A percentile compares a stretch with the other conserved stretches of the same genome.
These are phyloP conservation scores for Caerostris extrusa DNA, from an alignment of 1,140 invertebrate genomes.

Conservation along the genomic window DNA sequence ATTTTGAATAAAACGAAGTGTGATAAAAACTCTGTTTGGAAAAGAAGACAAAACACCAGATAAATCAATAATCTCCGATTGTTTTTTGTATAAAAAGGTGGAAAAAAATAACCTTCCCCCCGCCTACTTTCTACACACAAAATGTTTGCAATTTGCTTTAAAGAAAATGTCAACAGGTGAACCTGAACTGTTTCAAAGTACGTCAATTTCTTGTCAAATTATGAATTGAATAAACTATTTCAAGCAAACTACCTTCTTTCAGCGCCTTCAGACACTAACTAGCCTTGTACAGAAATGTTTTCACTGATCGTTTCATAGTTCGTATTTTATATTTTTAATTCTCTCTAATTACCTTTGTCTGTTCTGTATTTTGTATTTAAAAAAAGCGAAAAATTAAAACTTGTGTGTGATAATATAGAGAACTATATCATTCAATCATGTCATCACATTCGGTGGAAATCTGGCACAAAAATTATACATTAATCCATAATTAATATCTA, in stretches of 20 bases:
- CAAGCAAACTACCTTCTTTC: slow-evolving; percentile 1
- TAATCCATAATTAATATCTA: too few species aligned
- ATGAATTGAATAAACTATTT: slow-evolving; percentile 52
- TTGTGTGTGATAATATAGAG: slow-evolving; percentile 24
- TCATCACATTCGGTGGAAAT: too few species aligned
- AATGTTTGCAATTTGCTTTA: slow-evolving; percentile 4
- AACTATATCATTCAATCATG: background rate
- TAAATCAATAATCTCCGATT: background rate
- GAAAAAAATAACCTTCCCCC: background rate
- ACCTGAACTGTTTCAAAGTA: slow-evolving; percentile 17
- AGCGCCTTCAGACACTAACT: slow-evolving; percentile 27
- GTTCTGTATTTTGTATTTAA: slow-evolving; percentile 42
- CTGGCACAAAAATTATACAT: too few species aligned
- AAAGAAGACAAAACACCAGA: too few species aligned
- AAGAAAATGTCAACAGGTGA: background rate
- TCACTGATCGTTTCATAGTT: slow-evolving; percentile 34
- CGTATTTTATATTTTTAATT: slow-evolving; percentile 40
- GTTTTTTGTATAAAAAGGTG: background rate
- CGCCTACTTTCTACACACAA: background rate
- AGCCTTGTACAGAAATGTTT: slow-evolving; percentile 29
- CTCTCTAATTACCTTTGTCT: slow-evolving; percentile 40
- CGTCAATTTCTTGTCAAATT: background rate
- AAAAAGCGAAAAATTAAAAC: slow-evolving; percentile 36
- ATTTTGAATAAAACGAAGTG: too few species aligned
- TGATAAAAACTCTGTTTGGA: too few species aligned